These are phyloP conservation scores for Myiotriccus ornatus DNA, from an alignment of 2,797 vertebrate species.

Conservation along the genomic window DNA sequence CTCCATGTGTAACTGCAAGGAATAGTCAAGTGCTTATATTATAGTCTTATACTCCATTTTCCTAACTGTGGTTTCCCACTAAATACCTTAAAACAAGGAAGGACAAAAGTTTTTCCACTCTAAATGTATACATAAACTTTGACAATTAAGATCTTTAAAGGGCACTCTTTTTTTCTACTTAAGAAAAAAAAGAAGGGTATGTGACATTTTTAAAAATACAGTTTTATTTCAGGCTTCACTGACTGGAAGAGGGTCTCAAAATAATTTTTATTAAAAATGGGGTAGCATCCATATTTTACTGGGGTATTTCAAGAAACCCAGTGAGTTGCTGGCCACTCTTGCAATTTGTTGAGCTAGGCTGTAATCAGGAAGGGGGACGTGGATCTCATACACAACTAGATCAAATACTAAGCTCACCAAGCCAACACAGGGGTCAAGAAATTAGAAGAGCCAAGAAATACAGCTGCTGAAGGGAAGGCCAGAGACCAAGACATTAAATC, in stretches of 20 bases:
- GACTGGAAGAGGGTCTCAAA: background rate
- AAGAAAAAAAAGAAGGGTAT: background rate
- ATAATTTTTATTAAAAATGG: background rate
- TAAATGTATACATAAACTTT: background rate
- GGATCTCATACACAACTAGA: background rate
- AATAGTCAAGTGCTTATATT: background rate
- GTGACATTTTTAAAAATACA: background rate
- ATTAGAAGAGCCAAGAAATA: background rate
- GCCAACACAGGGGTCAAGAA: background rate
- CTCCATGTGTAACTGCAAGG: background rate
- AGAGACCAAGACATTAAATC: background rate
- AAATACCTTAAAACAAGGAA: background rate
- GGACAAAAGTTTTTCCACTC: background rate
- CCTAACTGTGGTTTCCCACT: background rate
- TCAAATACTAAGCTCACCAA: background rate
- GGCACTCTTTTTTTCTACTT: background rate
- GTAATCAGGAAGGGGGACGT: background rate
- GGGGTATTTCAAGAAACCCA: background rate
- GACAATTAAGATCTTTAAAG: background rate
- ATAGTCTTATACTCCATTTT: background rate
- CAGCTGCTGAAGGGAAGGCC: background rate
- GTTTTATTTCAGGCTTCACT: background rate
- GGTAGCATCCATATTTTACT: background rate
- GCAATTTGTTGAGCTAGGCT: background rate
- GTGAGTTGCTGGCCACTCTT: background rate